Conservation (phyloP, 2,888 invertebrate genomes). For the Euplexia lucipara region DNA sequence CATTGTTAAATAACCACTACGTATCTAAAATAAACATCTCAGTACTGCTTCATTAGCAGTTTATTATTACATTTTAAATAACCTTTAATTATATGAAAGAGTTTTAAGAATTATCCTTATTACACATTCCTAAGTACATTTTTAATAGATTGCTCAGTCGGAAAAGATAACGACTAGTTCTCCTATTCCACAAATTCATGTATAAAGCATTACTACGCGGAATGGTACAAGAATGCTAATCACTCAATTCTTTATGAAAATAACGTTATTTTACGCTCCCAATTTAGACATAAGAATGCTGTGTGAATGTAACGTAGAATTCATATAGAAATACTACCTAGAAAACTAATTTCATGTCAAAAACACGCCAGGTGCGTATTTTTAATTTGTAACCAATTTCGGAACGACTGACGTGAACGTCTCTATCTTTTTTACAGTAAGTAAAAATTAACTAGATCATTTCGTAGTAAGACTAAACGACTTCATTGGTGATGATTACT, state of each 20-base stretch:
- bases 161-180: not conserved
- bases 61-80: not conserved
- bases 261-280: slow-evolving; percentile 14
- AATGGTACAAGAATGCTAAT: slow-evolving; percentile 27
- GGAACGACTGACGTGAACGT: no score
- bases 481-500: no score
- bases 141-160: not conserved
- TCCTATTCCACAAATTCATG: not conserved
- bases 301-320: not conserved
- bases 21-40: not conserved
- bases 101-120: not conserved
- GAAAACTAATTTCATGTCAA: not conserved
- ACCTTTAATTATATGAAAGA: not conserved
- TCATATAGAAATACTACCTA: not conserved
- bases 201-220: slow-evolving; percentile 8
- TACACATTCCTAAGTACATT: not conserved
- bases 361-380: not conserved
- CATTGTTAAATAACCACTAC: not conserved
- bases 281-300: slow-evolving; percentile 8
- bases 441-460: no score
- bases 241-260: slow-evolving; percentile 19
- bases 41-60: not conserved
- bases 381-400: not conserved
- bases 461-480: no score
- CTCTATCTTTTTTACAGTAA: no score